Conservation (phyloP, 2,113 vertebrate genomes). For the Ceyx melanurus region DNA sequence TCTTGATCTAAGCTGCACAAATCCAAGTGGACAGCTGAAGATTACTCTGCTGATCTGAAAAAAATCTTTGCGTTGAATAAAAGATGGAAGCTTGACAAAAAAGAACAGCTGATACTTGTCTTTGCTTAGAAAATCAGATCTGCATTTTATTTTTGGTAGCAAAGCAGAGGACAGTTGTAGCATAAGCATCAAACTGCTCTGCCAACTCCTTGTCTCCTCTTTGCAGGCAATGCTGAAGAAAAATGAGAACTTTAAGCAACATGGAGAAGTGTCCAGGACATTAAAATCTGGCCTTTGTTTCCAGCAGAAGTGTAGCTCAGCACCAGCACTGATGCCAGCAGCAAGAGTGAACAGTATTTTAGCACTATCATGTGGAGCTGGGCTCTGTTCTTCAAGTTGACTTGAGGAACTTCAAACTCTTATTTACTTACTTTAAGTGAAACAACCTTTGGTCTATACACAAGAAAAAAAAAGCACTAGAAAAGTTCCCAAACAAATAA, state of each 20-base stretch:
- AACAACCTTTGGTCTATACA: background rate
- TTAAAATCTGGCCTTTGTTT: background rate
- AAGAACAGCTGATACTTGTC: constrained; percentile 51
- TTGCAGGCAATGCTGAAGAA: background rate
- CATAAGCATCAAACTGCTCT: constrained; percentile 16
- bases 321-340: background rate
- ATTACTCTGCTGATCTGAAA: constrained; percentile 30
- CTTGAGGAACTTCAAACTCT: too few species aligned
- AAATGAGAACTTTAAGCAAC: background rate
- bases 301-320: background rate
- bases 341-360: background rate
- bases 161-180: constrained; percentile 43
- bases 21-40: constrained; percentile 41
- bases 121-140: constrained; percentile 47
- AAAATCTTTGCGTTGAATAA: constrained; percentile 16
- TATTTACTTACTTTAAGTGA: too few species aligned
- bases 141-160: constrained; percentile 26
- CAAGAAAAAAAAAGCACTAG: background rate
- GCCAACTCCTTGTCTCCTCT: constrained; percentile 31
- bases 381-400: background rate
- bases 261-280: background rate
- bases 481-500: background rate
- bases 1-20: constrained; percentile 28
- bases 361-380: background rate
- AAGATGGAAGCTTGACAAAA: constrained; percentile 45